Evolutionary conservation across 2,113 vertebrate species (phyloP).

Genomic region (Corydoras sp.): DNA sequence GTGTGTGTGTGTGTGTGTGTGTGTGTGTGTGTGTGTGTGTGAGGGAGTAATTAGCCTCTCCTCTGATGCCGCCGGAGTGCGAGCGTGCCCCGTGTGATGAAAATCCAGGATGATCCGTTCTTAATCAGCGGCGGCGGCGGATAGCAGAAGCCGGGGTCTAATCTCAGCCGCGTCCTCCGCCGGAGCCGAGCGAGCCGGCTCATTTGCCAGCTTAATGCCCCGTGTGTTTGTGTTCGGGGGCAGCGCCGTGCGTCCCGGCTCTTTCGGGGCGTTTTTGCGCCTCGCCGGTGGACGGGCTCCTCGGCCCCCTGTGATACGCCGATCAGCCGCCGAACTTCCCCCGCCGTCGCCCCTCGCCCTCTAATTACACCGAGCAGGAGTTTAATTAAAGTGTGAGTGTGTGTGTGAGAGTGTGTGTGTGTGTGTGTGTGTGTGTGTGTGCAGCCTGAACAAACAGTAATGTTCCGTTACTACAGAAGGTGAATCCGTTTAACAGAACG

Average conservation of each 20-base stretch:
- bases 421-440: neutral
- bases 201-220: constrained; percentile 40
- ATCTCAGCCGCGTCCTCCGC: constrained; percentile 36
- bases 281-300: neutral
- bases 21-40: constrained; percentile 18
- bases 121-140: constrained; percentile 39
- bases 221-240: neutral
- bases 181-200: constrained; percentile 31
- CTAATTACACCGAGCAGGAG: constrained; percentile 34
- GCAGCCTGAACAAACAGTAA: neutral
- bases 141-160: constrained; percentile 37
- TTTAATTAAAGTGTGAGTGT: constrained; percentile 42
- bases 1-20: constrained; percentile 24
- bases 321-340: neutral
- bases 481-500: no score
- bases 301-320: neutral
- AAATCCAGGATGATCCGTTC: constrained; percentile 45
- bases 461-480: no score
- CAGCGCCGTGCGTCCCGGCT: neutral
- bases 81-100: constrained; percentile 23
- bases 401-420: constrained; percentile 25
- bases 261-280: neutral
- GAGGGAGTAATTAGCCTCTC: constrained; percentile 38
- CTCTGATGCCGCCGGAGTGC: constrained; percentile 27
- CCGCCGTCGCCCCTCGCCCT: constrained; percentile 3